Percentiles rank a stretch among this genome's conserved stretches.
Conservation (phyloP, 1,140 invertebrate genomes). For the Ctenoplectra terminalis region DNA sequence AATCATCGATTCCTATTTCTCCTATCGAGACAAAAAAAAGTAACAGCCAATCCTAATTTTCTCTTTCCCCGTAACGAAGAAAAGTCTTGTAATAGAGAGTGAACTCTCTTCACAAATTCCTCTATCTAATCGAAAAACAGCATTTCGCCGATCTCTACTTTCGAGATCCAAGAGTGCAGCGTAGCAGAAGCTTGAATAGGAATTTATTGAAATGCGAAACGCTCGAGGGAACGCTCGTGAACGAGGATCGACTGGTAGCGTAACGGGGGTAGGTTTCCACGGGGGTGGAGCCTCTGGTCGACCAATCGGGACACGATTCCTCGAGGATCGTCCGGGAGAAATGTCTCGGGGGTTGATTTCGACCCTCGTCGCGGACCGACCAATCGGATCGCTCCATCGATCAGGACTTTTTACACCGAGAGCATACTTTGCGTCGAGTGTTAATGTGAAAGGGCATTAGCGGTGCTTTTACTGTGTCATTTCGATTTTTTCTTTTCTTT, state of each 20-base stretch:
- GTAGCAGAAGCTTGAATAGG: slow-evolving; percentile 23
- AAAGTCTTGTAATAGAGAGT: too few species aligned
- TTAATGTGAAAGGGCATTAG: slow-evolving; percentile 82
- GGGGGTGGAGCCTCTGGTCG: slow-evolving; percentile 68
- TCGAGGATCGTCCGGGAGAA: slow-evolving; percentile 55
- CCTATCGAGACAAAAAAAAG: too few species aligned
- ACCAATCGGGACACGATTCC: slow-evolving; percentile 58
- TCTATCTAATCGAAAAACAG: too few species aligned
- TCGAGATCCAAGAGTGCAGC: slow-evolving; percentile 20
- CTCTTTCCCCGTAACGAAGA: too few species aligned
- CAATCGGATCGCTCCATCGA: slow-evolving; percentile 79
- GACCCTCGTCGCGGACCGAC: slow-evolving; percentile 62
- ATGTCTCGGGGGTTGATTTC: slow-evolving; percentile 60
- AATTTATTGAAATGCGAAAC: slow-evolving; percentile 40
- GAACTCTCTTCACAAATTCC: too few species aligned
- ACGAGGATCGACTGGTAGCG: too few species aligned
- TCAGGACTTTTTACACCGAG: slow-evolving; percentile 74
- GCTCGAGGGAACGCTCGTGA: too few species aligned
- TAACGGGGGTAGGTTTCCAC: slow-evolving; percentile 52
- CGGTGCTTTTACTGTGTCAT: slow-evolving; percentile 79
- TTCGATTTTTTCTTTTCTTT: slow-evolving; percentile 60
- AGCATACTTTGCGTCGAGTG: slow-evolving; percentile 80
- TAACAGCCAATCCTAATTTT: too few species aligned
- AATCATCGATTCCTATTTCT: too few species aligned
- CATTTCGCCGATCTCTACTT: slow-evolving; percentile 9